Evolutionary conservation across 2,113 vertebrate genomes (phyloP), one percentile per base, ranked within the genome.

Genomic region (zebrafish (Danio rerio)): DNA sequence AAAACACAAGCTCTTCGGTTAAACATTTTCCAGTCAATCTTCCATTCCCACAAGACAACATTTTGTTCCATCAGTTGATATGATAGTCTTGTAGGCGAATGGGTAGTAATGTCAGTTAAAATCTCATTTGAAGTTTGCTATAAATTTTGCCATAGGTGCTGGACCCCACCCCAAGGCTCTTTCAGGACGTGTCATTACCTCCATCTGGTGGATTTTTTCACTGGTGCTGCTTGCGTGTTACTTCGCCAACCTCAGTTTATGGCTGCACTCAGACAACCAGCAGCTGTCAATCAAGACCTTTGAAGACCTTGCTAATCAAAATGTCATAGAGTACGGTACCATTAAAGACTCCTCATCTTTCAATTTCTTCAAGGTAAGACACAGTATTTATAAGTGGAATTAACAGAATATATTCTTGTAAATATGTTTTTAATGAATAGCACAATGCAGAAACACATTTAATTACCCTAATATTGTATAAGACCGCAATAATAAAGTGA

Each of bases 151-250:
- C 4, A 0, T 18, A 98, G 96, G 96, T 40, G 94, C 92, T 3
- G 94, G 93, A 0, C 96, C 96, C 81, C 94, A 94, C 40, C 96
- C 96, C 0, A 96, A 93, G 86, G 93, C 94, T 0, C 69, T 94
- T 5, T 95, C 95, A 0, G 94, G 95, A 70, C 91, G 95, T 0
- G 80, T 97, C 0, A 84, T 98, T 1, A 92, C 94, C 0, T 91
- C 94, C 49, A 91, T 95, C 90, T 98, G 96, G 96, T 98, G 96
- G 96, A 81, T 97, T 1, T 98, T 98, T 87, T 91, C 93, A 21
- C 86, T 97, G 1, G 86, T 95, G 68, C 85, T 98, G 78, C 88
- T 98, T 71, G 94, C 94, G 0, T 94, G 93, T 69, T 98, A 96
- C 90, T 93, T 96, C 0, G 90, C 93, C 83, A 95, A 93, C 90